Evolutionary conservation across 2,888 invertebrate genomes (phyloP), one percentile per base, ranked within the genome.

Genomic region (Ochlodes sylvanus): DNA sequence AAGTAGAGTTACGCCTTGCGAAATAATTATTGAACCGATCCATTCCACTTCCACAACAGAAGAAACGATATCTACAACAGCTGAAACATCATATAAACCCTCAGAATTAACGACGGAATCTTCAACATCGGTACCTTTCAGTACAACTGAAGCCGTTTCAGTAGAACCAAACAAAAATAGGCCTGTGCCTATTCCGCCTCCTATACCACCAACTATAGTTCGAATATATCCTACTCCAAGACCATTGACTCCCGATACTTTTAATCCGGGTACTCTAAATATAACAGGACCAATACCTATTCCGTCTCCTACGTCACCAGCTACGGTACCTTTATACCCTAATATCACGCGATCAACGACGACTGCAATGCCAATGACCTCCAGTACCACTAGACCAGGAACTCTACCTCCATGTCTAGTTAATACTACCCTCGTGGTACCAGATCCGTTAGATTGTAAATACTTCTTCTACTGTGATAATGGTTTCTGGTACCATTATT

Each of bases 391-490:
- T n/a, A 50, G 14, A n/a, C 54, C 65, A 0, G 56, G 56, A 10
- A 63, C 50, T 4, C 62, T 69, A 3, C 69, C 64, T 5, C 58
- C 69, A 7, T 64, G 68, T 15, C 32, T 41, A 0, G 1, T 10
- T n/a, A 15, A 50, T 7, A 56, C 15, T 1, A 7, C 61, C 4
- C 55, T 68, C 7, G 10, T 68, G 1, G 14, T 68, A 14, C 68
- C 68, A 10, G 68, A 68, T 68, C 68, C 68, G 9, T 12, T 68
- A 12, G 68, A 68, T 19, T 68, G 68, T 47, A 68, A 68, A 47
- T 68, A 68, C 41, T 68, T 68, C 62, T 68, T 68, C 50, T 68
- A 68, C 32, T 68, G 68, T 9, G 57, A 68, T 15, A 15, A 21
- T 57, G 68, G 62, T 0, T 57, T 15, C 32, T 68, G 68, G 68